phyloP scores from a whole-genome alignment of 2,113 vertebrate genomes.

The Gallinago media region DNA sequence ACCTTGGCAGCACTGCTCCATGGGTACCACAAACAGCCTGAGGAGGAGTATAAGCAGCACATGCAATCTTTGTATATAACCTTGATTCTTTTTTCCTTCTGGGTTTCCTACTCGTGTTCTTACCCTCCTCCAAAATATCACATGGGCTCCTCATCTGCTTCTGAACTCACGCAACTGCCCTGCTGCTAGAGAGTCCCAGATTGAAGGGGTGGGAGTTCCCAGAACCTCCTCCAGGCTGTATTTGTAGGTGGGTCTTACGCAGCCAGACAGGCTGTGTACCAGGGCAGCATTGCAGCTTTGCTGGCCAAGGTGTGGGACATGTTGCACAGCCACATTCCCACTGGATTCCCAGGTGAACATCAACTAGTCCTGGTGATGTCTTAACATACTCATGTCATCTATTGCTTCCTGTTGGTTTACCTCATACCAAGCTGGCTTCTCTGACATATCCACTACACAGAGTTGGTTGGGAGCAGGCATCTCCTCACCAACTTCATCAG shows the following conservation, averaged over 20 bases:
- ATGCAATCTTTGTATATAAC: neutral
- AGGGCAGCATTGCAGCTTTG: neutral
- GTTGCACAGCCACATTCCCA: neutral
- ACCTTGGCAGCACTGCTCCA: neutral
- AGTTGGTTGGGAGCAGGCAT: neutral
- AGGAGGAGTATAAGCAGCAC: neutral
- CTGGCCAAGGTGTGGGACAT: neutral
- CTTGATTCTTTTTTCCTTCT: neutral
- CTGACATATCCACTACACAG: neutral
- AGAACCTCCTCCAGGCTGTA: neutral
- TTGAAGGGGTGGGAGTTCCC: neutral
- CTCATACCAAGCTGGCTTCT: neutral
- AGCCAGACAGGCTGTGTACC: fast-evolving
- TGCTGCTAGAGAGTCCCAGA: neutral
- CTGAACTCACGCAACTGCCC: neutral
- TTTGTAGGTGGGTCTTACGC: neutral
- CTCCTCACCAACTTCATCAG: neutral
- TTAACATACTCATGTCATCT: neutral
- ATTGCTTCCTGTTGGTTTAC: neutral
- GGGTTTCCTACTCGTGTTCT: neutral
- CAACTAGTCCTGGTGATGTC: neutral
- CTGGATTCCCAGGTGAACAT: neutral
- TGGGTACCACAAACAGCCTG: neutral
- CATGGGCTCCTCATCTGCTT: neutral
- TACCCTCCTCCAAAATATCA: neutral